Evolutionary conservation across 2,888 invertebrate genomes (phyloP).

Genomic region (Andrena marginata): DNA sequence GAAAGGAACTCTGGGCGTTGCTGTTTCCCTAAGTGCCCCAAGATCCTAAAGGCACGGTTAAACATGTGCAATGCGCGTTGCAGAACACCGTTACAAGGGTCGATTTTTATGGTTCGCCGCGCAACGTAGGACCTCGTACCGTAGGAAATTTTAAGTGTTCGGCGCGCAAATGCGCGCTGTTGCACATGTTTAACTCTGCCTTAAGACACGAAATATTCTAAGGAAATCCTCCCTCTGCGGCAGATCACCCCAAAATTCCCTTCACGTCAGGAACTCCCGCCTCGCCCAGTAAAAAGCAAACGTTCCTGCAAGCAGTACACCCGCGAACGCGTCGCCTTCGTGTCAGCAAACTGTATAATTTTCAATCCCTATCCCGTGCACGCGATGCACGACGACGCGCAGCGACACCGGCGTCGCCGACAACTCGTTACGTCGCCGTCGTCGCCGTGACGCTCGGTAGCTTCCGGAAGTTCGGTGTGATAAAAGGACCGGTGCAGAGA

Average conservation of each 20-base stretch:
- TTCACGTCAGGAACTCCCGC: not conserved
- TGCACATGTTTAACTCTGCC: too few relatives aligned
- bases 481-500: constrained; percentile 54
- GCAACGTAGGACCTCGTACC: too few relatives aligned
- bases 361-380: constrained; percentile 49
- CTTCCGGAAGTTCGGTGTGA: constrained; percentile 52
- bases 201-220: not conserved
- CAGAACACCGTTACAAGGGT: too few relatives aligned
- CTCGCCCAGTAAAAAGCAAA: not conserved
- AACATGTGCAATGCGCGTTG: too few relatives aligned
- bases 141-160: too few relatives aligned
- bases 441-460: constrained; percentile 40
- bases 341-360: constrained; percentile 52
- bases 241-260: not conserved
- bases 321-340: constrained; percentile 18
- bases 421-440: constrained; percentile 56
- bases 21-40: too few relatives aligned
- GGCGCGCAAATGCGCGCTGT: too few relatives aligned
- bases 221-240: not conserved
- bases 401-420: constrained; percentile 47
- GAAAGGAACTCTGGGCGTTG: too few relatives aligned
- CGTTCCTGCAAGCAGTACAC: not conserved
- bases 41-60: too few relatives aligned
- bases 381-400: constrained; percentile 37
- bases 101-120: too few relatives aligned